Percentiles rank a stretch among this genome's conserved stretches.
Conservation (phyloP, 2,113 vertebrate species). For the Caranx ignobilis region DNA sequence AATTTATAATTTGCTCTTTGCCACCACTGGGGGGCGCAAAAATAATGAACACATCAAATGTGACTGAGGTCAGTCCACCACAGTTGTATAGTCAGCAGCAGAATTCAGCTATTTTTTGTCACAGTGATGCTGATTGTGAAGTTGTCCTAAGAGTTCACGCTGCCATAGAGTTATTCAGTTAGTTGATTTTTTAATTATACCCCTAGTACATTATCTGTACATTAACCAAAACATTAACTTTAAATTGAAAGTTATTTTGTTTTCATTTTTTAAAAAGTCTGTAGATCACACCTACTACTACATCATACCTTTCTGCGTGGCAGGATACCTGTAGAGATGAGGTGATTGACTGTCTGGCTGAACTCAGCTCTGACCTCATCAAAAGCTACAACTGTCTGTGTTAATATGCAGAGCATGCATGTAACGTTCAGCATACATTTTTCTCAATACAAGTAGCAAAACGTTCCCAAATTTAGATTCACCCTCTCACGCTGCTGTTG, state of each 20-base stretch:
- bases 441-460: neutral
- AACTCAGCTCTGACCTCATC: neutral
- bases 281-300: neutral
- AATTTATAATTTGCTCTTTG: neutral
- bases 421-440: neutral
- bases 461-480: neutral
- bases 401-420: neutral
- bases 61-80: neutral
- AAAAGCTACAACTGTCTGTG: too few species aligned
- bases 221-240: neutral
- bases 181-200: too few species aligned
- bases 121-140: neutral
- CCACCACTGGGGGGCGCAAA: neutral
- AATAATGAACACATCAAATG: neutral
- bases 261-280: neutral
- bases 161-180: too few species aligned
- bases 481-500: neutral
- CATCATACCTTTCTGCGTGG: neutral
- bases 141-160: neutral
- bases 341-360: neutral
- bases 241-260: neutral
- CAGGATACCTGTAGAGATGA: neutral
- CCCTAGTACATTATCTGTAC: neutral
- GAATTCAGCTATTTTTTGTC: neutral
- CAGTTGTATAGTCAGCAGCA: neutral